Conservation (phyloP, 2,113 vertebrate species). For the Aplodontia rufa region DNA sequence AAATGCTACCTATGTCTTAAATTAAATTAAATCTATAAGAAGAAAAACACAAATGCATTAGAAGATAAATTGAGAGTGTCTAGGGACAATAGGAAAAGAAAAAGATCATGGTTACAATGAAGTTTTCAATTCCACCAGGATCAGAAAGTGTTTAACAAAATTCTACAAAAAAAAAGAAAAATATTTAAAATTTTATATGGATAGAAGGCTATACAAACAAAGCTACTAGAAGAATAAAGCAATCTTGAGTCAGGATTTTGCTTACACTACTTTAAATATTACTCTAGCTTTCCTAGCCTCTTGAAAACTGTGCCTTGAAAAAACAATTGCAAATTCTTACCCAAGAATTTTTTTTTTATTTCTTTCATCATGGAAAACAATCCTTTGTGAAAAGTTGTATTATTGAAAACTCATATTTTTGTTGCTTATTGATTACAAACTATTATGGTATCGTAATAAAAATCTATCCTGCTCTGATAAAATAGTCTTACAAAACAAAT, state of each 20-base stretch:
- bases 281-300: background rate
- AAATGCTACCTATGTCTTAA: background rate
- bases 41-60: background rate
- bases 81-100: background rate
- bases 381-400: background rate
- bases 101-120: background rate
- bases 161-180: background rate
- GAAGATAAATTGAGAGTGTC: background rate
- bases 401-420: background rate
- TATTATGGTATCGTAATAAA: background rate
- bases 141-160: background rate
- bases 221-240: background rate
- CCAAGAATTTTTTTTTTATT: background rate
- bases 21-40: slow-evolving; percentile 25
- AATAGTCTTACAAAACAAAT: background rate
- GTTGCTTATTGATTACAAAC: background rate
- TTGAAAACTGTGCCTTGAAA: background rate
- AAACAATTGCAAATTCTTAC: background rate
- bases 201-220: background rate
- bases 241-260: background rate
- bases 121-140: background rate
- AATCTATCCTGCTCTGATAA: background rate
- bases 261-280: background rate
- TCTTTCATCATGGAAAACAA: background rate
- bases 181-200: background rate